Evolutionary conservation across 2,888 invertebrate genomes (phyloP).

Genomic region (Cephus spinipes): DNA sequence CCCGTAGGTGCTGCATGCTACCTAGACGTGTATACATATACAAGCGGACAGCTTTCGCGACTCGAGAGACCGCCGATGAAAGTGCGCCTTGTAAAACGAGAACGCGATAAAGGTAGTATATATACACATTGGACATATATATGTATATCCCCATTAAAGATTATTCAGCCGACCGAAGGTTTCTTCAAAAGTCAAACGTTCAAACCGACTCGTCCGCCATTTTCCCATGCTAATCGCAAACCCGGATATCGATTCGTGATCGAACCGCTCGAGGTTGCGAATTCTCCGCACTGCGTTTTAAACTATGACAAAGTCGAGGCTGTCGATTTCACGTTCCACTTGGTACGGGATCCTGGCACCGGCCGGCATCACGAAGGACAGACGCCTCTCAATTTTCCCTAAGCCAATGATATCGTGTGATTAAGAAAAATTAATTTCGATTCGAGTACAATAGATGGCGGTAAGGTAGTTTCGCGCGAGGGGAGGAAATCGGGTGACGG

Average conservation of each 20-base stretch:
- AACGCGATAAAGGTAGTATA: background rate
- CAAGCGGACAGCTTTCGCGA: background rate
- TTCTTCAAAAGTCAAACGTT: conserved; percentile 20
- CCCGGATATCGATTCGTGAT: background rate
- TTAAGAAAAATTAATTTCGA: too few species aligned
- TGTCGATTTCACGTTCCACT: background rate
- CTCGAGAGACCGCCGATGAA: background rate
- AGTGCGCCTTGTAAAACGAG: background rate
- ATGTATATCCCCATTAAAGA: background rate
- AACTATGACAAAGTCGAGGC: background rate
- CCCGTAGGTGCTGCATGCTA: background rate
- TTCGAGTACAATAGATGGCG: too few species aligned
- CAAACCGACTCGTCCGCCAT: conserved; percentile 12
- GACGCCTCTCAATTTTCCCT: too few species aligned
- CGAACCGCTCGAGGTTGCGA: background rate
- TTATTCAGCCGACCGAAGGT: background rate
- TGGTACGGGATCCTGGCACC: background rate
- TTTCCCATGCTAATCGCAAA: background rate
- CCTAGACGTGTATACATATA: background rate
- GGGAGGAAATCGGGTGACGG: too few species aligned
- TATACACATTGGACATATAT: background rate
- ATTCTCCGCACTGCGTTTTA: background rate
- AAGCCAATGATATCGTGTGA: too few species aligned
- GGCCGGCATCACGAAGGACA: background rate
- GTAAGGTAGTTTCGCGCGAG: too few species aligned